These are phyloP conservation scores for Temnothorax ravouxi DNA, from an alignment of 2,888 invertebrate species.

Conservation along the genomic window DNA sequence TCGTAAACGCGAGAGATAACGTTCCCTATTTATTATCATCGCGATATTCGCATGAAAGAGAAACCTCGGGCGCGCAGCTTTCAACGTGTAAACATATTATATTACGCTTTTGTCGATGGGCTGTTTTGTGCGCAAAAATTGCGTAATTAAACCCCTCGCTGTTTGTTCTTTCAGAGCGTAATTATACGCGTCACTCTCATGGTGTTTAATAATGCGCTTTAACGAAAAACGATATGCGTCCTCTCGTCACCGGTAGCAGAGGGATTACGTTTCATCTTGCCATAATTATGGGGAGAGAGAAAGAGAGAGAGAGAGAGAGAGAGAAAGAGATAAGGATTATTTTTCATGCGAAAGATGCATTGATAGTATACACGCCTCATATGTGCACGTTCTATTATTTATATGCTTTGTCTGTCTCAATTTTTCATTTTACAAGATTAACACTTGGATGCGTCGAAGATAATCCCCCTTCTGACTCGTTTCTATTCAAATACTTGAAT, in stretches of 20 bases:
- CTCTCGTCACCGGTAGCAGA: conserved; percentile 17
- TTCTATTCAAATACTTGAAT: conserved; percentile 11
- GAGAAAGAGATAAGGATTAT: conserved; percentile 52
- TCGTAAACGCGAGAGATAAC: conserved; percentile 53
- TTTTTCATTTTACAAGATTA: conserved; percentile 18
- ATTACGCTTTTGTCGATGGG: conserved; percentile 56
- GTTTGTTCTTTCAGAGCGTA: conserved; percentile 52
- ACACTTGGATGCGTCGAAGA: background rate
- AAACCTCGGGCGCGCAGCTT: conserved; percentile 29
- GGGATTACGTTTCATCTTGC: conserved; percentile 58
- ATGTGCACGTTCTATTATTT: background rate
- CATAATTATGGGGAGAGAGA: conserved; percentile 49
- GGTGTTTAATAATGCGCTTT: conserved; percentile 55
- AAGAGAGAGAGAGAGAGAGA: background rate
- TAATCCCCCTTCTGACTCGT: background rate
- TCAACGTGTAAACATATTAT: conserved; percentile 52
- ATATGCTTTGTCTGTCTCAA: background rate
- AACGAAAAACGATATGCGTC: conserved; percentile 44
- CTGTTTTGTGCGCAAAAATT: conserved; percentile 51
- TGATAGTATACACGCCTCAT: background rate
- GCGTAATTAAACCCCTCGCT: conserved; percentile 50
- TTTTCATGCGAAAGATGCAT: conserved; percentile 29
- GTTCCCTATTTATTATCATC: conserved; percentile 50
- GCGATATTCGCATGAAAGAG: conserved; percentile 55
- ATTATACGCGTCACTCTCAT: conserved; percentile 51